Evolutionary conservation across 2,113 vertebrate species (phyloP).

Genomic region (Leiothrix lutea): DNA sequence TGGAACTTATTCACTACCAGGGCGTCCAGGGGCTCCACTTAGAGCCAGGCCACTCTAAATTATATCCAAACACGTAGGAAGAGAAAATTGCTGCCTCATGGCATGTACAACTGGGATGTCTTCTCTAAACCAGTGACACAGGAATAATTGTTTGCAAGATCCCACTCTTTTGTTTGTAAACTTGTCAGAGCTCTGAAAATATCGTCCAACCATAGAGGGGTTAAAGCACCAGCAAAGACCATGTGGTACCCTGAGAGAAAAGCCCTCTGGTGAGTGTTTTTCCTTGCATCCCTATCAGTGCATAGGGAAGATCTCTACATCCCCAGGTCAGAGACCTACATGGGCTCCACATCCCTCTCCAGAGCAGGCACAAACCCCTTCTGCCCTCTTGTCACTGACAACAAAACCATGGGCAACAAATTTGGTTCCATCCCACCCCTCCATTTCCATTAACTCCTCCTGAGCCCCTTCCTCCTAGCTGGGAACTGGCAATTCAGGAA

Average conservation of each 20-base stretch:
- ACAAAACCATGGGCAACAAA: not conserved
- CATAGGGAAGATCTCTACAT: not conserved
- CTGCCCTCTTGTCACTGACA: not conserved
- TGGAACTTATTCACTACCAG: not conserved
- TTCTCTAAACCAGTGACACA: not conserved
- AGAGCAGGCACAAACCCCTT: not conserved
- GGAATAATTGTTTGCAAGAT: not conserved
- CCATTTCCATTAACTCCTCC: not conserved
- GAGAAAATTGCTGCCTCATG: not conserved
- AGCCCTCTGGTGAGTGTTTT: not conserved
- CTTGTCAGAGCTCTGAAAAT: not conserved
- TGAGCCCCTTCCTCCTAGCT: not conserved
- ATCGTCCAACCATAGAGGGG: not conserved
- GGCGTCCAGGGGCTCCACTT: not conserved
- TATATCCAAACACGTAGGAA: not conserved
- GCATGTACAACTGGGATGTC: not conserved
- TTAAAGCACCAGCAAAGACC: not conserved
- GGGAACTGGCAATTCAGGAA: not conserved
- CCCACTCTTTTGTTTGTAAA: not conserved
- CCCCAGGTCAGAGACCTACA: not conserved
- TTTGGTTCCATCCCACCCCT: not conserved
- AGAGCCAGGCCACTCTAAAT: not conserved
- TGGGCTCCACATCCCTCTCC: not conserved
- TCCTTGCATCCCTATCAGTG: not conserved
- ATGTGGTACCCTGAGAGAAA: not conserved